Evolutionary conservation across 2,113 vertebrate species (phyloP).

Genomic region (Suricata suricatta): DNA sequence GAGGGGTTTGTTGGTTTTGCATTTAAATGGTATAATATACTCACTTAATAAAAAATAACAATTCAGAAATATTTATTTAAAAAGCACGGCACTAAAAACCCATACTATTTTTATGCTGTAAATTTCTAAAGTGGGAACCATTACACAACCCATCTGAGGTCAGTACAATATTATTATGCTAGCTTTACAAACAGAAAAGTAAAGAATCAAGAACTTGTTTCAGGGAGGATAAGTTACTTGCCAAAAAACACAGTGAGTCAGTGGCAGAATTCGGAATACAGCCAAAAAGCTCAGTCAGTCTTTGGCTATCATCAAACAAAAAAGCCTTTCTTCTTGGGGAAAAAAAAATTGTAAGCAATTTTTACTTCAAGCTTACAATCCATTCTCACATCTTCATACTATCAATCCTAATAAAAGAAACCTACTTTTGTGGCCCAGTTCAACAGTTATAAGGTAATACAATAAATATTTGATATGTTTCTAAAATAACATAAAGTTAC

Average conservation of each 20-base stretch:
- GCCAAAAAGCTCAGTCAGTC: slow-evolving; percentile 76
- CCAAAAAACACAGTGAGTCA: slow-evolving; percentile 83
- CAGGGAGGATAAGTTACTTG: slow-evolving; percentile 74
- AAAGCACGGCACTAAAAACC: slow-evolving; percentile 49
- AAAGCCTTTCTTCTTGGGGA: slow-evolving; percentile 75
- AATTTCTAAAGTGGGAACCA: slow-evolving; percentile 65
- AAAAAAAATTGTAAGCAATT: slow-evolving; percentile 57
- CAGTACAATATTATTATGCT: slow-evolving; percentile 78
- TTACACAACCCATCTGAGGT: slow-evolving; percentile 73
- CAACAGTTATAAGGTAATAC: slow-evolving; percentile 53
- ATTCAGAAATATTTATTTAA: slow-evolving; percentile 50
- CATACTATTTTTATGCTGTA: slow-evolving; percentile 57
- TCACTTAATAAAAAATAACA: slow-evolving; percentile 60
- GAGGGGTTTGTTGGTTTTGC: slow-evolving; percentile 43
- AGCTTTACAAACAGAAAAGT: slow-evolving; percentile 79
- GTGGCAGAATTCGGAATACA: slow-evolving; percentile 76
- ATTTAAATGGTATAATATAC: slow-evolving; percentile 45
- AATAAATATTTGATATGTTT: slow-evolving; percentile 60
- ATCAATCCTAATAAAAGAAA: slow-evolving; percentile 64
- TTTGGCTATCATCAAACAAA: slow-evolving; percentile 76
- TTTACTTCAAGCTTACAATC: slow-evolving; percentile 69
- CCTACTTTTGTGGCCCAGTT: slow-evolving; percentile 18
- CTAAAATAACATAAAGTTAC: slow-evolving; percentile 18
- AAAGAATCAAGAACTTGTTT: slow-evolving; percentile 82
- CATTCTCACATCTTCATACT: slow-evolving; percentile 71